These are phyloP conservation scores for Odontothrips loti DNA, from an alignment of 2,888 invertebrate species.

Conservation along the genomic window DNA sequence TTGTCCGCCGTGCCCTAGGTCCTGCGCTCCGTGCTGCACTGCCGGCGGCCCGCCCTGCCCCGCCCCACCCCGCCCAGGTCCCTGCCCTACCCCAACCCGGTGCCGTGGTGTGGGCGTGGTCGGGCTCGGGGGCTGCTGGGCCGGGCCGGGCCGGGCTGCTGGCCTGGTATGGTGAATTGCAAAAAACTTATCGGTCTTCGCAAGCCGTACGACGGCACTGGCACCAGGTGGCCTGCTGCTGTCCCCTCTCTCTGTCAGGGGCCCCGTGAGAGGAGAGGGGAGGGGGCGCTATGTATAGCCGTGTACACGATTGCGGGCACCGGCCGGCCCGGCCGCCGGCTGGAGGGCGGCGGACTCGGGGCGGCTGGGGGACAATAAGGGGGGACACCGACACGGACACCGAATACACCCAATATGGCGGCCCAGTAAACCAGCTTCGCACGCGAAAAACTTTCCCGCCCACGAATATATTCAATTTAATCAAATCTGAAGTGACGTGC, in stretches of 20 bases:
- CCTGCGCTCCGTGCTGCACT: no score
- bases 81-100: background rate
- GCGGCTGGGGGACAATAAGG: no score
- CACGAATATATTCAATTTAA: no score
- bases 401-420: no score
- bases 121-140: background rate
- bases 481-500: no score
- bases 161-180: slow-evolving; percentile 18
- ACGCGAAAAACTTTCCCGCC: no score
- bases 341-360: no score
- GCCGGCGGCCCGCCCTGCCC: background rate
- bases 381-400: no score
- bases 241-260: background rate
- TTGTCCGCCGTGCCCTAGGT: no score
- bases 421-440: no score
- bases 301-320: background rate
- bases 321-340: background rate
- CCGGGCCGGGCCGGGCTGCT: background rate
- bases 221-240: background rate
- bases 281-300: background rate
- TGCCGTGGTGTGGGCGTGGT: background rate
- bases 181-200: slow-evolving; percentile 26
- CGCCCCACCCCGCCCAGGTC: background rate
- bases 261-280: background rate
- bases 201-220: slow-evolving; percentile 14